Evolutionary conservation across 2,888 invertebrate species (phyloP).

Genomic region (Petrolisthes cinctipes): DNA sequence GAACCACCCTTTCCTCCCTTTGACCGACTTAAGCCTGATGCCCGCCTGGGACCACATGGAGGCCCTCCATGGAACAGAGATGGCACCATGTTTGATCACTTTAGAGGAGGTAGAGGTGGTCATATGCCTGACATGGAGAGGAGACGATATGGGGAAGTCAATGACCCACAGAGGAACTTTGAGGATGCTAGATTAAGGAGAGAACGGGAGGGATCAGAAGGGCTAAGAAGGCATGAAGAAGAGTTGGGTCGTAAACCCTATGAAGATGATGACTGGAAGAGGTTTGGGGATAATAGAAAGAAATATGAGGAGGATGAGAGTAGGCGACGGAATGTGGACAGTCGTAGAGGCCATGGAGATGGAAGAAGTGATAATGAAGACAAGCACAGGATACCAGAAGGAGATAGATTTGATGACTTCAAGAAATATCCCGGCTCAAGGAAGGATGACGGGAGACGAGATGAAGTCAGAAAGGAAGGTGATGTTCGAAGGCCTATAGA

Average conservation of each 20-base stretch:
- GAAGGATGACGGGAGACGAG: conserved; percentile 33
- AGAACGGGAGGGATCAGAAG: conserved; percentile 16
- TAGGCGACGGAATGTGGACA: conserved; percentile 17
- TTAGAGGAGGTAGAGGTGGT: conserved; percentile 24
- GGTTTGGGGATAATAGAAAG: conserved; percentile 42
- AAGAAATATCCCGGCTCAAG: conserved; percentile 28
- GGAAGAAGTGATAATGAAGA: conserved; percentile 15
- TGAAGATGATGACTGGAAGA: conserved; percentile 45
- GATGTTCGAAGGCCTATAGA: conserved; percentile 28
- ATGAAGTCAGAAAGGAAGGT: conserved; percentile 33
- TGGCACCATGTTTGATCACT: not conserved
- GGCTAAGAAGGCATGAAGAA: conserved; percentile 38
- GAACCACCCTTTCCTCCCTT: conserved; percentile 17
- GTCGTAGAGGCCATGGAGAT: conserved; percentile 4
- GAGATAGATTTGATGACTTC: conserved; percentile 37
- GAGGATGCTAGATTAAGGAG: conserved; percentile 37
- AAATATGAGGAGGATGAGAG: conserved; percentile 43
- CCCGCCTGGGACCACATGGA: not conserved
- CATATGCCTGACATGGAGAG: conserved; percentile 28
- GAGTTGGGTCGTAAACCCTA: not conserved
- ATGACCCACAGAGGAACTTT: conserved; percentile 23
- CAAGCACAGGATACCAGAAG: conserved; percentile 24
- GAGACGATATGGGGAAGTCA: conserved; percentile 40
- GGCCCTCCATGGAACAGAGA: conserved; percentile 36
- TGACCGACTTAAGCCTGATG: conserved; percentile 22